Base-by-base conservation (phyloP, 2,888 invertebrate genomes). In the Lasioglossum villosulum region DNA sequence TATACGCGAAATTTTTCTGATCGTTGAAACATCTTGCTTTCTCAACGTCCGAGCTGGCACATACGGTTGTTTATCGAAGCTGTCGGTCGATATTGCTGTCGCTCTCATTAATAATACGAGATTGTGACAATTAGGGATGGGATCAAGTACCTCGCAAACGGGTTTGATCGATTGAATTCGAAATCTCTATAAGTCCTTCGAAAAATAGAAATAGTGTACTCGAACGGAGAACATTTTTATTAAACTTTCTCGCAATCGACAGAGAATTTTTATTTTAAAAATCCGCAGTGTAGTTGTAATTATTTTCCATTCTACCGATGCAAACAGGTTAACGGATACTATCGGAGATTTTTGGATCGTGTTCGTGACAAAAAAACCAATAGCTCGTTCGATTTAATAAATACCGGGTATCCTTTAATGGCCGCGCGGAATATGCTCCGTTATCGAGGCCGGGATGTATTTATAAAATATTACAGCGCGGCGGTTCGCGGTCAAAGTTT, bases 401-500 rank as follows among this genome's bases (percentile, higher is more conserved):
- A 66, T 66, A 34, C 16, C 30, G 19, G 8, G 16, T 16, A 34
- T 19, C 30, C 34, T 19, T 34, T 19, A 34, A 66, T 34, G 66
- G 30, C 8, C 30, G 34, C 19, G 19, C 8, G 19, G 66, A 66
- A 34, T 66, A 14, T 30, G 66, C 19, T 27, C 1, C 6, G 34
- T 66, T 66, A 66, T 66, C 66, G 66, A 16, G 19, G 66, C 66
- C 66, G 34, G 66, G 34, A 30, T 16, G 16, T 66, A 34, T 66
- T 34, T 66, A 66, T 34, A 66, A 66, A 66, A 66, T 66, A 34
- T 34, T 34, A 68, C 59, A 59, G 16, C 12, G 34, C 59, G 59
- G 16, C 12, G 34, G 12, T 59, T 45, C 59, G 45, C 27, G 37
- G 23, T 34, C 45, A 71, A 75, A 71, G 45, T 76, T 80, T 80